These are phyloP conservation scores for Eretmochelys imbricata DNA, from an alignment of 2,113 vertebrate genomes.

Conservation along the genomic window DNA sequence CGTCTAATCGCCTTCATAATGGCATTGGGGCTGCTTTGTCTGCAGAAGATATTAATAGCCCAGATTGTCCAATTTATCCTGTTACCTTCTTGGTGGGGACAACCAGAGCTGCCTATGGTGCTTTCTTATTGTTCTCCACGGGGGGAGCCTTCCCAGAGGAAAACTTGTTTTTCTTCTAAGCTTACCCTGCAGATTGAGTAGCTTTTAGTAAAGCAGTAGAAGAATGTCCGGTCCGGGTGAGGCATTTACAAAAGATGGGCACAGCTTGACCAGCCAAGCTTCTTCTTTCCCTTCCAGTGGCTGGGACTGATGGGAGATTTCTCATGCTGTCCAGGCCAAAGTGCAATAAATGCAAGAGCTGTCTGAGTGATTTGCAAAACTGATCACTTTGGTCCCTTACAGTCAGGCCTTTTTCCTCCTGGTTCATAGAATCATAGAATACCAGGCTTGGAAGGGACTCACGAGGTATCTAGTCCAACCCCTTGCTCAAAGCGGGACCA, in stretches of 20 bases:
- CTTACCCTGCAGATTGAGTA: background rate
- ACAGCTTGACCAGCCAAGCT: background rate
- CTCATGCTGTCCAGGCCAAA: background rate
- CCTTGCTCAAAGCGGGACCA: no score
- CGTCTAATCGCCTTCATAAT: background rate
- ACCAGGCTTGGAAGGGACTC: no score
- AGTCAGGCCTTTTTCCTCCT: background rate
- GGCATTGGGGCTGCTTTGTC: background rate
- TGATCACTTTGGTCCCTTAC: background rate
- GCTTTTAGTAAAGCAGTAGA: background rate
- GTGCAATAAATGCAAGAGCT: background rate
- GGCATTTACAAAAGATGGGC: background rate
- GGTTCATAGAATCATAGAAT: no score
- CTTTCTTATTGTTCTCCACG: background rate
- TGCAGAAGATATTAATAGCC: background rate
- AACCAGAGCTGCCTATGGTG: background rate
- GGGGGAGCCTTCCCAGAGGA: background rate
- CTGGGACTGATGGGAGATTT: background rate
- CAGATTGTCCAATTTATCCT: background rate
- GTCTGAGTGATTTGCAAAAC: background rate
- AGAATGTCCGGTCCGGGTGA: no score
- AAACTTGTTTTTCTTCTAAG: accelerated
- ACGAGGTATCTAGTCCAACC: no score
- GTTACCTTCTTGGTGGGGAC: background rate
- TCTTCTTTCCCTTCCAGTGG: background rate